Evolutionary conservation across 2,888 invertebrate species (phyloP).

Genomic region (Mechanitis messenoides): DNA sequence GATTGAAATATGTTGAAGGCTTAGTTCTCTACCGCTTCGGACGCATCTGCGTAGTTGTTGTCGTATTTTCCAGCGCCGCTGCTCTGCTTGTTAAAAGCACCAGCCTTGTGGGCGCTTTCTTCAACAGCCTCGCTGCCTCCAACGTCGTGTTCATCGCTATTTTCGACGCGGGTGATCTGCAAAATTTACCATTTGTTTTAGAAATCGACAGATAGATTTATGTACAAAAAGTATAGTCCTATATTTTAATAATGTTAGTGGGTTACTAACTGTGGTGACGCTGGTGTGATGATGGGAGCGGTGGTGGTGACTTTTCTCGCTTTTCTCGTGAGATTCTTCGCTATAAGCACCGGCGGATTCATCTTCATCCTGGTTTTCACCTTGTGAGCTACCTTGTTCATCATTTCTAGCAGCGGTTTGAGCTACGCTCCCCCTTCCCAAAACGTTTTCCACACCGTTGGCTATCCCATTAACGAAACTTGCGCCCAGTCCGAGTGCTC

Average conservation of each 20-base stretch:
- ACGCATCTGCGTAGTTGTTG: background rate
- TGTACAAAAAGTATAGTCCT: no score
- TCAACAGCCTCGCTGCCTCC: background rate
- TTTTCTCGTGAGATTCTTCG: constrained; percentile 9
- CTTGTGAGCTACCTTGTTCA: background rate
- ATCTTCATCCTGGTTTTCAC: background rate
- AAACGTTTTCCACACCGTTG: background rate
- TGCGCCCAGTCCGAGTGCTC: no score
- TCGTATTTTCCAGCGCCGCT: background rate
- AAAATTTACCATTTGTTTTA: background rate
- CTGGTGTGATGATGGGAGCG: constrained; percentile 12
- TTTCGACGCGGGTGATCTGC: background rate
- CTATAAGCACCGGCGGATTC: background rate
- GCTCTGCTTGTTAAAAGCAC: background rate
- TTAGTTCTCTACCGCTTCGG: background rate
- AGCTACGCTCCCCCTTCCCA: background rate
- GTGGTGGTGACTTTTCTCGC: constrained; percentile 6
- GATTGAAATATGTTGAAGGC: no score
- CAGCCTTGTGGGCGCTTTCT: background rate
- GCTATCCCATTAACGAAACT: no score
- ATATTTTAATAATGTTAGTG: no score
- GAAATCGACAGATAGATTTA: no score
- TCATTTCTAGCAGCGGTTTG: background rate
- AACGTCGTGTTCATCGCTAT: background rate
- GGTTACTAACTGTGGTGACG: constrained; percentile 7